Evolutionary conservation across 2,113 vertebrate genomes (phyloP), one percentile per base, ranked within the genome.

Genomic region (Chloebia gouldiae): DNA sequence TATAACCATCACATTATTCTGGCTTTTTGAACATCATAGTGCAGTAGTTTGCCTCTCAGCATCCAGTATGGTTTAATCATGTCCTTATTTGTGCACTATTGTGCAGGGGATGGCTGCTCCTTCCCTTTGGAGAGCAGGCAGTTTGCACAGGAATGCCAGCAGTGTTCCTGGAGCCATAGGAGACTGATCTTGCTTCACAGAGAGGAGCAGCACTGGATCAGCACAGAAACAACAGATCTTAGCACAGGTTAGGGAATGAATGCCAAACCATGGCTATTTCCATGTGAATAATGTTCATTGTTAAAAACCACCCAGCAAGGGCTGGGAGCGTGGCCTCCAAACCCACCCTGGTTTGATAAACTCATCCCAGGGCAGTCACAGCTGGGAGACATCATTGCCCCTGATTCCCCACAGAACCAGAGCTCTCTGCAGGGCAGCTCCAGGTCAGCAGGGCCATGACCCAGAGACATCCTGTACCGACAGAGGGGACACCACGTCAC

Each of bases 1-100:
- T 51, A 95, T 97, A 97, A 98, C 85, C 94, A 86, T 98, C 97
- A 96, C 84, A 96, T 97, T 97, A 97, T 97, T 96, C 93, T 96
- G 96, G 96, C 57, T 97, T 95, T 92, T 91, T 97, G 97, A 95
- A 96, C 96, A 94, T 90, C 85, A 92, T 47, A 96, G 92, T 89
- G 85, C 93, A 88, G 94, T 53, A 53, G 93, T 95, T 97, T 96
- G 95, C 97, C 96, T 97, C 81, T 97, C 96, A 97, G 90, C 93
- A 93, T 65, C 93, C 96, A 91, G 91, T 84, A 84, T 63, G 94
- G 92, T 88, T 95, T 96, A 91, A 97, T 97, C 92, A 81, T 69
- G 86, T 96, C 90, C 59, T 97, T 93, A 71, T 96, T 92, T 92
- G 80, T 81, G 81, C 81, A 57, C 81, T 39, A 5, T 91, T 88